These are phyloP conservation scores for Alviniconcha strummeri DNA, from an alignment of 2,888 invertebrate species.

Conservation along the genomic window DNA sequence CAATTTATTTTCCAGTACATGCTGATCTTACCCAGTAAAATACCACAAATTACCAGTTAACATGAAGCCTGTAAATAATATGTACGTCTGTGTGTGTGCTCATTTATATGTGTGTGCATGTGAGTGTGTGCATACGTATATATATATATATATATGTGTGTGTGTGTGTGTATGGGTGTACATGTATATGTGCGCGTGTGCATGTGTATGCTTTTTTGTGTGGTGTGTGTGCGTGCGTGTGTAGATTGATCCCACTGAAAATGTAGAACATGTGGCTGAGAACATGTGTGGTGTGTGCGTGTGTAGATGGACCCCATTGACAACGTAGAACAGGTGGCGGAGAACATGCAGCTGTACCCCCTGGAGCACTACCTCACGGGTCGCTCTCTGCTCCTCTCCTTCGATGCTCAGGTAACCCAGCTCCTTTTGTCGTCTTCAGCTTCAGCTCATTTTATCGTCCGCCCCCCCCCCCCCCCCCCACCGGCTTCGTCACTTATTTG, in stretches of 20 bases:
- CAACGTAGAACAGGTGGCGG: conserved; percentile 84
- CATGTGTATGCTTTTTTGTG: background rate
- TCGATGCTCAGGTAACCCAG: conserved; percentile 79
- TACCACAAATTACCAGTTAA: too few relatives aligned
- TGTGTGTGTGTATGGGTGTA: background rate
- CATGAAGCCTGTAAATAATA: background rate
- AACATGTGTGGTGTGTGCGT: background rate
- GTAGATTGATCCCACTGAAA: background rate
- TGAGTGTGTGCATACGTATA: background rate
- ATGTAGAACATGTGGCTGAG: too few relatives aligned
- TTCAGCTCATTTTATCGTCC: too few relatives aligned
- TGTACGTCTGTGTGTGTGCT: background rate
- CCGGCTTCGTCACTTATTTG: too few relatives aligned
- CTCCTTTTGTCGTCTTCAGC: too few relatives aligned
- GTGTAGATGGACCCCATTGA: conserved; percentile 42
- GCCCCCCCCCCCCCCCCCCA: too few relatives aligned
- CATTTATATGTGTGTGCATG: too few relatives aligned
- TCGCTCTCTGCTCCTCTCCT: conserved; percentile 84
- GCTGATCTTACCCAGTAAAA: too few relatives aligned
- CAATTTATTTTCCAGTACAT: too few relatives aligned
- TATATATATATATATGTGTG: background rate
- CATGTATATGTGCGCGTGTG: background rate
- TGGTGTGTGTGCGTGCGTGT: background rate
- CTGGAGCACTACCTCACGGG: conserved; percentile 88
- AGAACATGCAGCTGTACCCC: conserved; percentile 87